phyloP scores from a whole-genome alignment of 2,888 invertebrate species.

The Achlya flavicornis region DNA sequence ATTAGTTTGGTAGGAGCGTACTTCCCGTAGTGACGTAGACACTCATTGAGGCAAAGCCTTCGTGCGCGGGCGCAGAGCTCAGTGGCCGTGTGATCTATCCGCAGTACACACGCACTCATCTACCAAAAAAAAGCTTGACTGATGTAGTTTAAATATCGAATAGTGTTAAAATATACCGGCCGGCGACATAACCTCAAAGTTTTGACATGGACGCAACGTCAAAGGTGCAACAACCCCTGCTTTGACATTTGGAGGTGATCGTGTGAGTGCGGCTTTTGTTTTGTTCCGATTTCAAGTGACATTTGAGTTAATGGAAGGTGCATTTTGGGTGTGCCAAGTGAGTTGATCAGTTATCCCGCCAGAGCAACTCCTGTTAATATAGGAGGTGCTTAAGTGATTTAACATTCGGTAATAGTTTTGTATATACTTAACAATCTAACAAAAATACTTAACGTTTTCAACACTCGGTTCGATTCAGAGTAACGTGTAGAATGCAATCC shows the following conservation, averaged over 20 bases:
- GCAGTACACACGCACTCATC: slow-evolving; percentile 78
- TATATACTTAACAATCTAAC: not conserved
- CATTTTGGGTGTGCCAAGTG: slow-evolving; percentile 63
- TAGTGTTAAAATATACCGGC: not conserved
- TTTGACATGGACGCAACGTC: slow-evolving; percentile 59
- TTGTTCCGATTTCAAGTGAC: slow-evolving; percentile 53
- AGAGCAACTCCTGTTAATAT: not conserved
- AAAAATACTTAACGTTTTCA: not conserved
- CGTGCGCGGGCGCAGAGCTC: slow-evolving; percentile 68
- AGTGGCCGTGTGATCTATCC: slow-evolving; percentile 80
- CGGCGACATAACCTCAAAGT: slow-evolving; percentile 35
- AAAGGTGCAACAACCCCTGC: slow-evolving; percentile 56
- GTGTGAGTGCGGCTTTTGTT: slow-evolving; percentile 76
- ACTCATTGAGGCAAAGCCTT: slow-evolving; percentile 73
- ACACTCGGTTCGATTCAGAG: not conserved
- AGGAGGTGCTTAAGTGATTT: not conserved
- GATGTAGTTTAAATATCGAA: slow-evolving; percentile 17
- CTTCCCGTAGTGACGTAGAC: slow-evolving; percentile 80
- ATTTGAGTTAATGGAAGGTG: slow-evolving; percentile 63
- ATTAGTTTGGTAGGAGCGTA: slow-evolving; percentile 70
- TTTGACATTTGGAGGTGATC: slow-evolving; percentile 57
- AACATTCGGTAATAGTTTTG: not conserved
- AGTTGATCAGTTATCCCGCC: slow-evolving; percentile 47
- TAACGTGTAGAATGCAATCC: not conserved
- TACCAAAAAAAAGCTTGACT: slow-evolving; percentile 46